Evolutionary conservation across 2,888 invertebrate species (phyloP).

Genomic region (Rapana venosa): DNA sequence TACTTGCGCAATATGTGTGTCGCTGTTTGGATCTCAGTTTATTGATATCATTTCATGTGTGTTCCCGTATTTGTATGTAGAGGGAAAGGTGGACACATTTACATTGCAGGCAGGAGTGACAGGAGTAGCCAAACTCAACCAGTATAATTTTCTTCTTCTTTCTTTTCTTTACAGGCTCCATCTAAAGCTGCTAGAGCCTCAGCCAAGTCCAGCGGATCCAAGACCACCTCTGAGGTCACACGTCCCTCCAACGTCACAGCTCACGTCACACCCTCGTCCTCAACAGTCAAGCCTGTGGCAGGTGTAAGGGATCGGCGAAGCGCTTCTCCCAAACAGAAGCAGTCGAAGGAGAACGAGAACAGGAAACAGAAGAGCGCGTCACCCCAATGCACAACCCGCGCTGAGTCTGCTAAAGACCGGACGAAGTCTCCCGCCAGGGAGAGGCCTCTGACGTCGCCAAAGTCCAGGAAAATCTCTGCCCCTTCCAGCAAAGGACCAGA

Average conservation of each 20-base stretch:
- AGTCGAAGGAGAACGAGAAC: slow-evolving; percentile 42
- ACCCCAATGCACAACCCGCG: background rate
- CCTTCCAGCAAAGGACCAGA: background rate
- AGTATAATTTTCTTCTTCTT: background rate
- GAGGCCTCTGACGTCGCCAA: background rate
- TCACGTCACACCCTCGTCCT: background rate
- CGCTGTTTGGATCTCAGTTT: too few relatives aligned
- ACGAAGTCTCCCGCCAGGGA: background rate
- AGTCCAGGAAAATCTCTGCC: background rate
- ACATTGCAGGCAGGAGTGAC: too few relatives aligned
- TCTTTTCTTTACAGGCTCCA: background rate
- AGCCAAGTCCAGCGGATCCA: background rate
- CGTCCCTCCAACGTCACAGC: slow-evolving; percentile 12
- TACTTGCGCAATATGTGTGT: too few relatives aligned
- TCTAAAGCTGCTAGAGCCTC: background rate
- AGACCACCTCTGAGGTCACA: slow-evolving; percentile 10
- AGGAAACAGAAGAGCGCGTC: slow-evolving; percentile 39
- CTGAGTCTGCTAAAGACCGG: background rate
- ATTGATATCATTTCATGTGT: too few relatives aligned
- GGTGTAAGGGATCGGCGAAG: background rate
- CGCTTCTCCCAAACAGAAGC: slow-evolving; percentile 41
- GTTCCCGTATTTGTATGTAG: too few relatives aligned
- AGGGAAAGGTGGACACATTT: too few relatives aligned
- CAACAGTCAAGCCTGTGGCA: background rate
- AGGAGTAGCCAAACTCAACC: background rate